Conservation (phyloP, 2,797 vertebrate genomes). For the Gambelia wislizenii region DNA sequence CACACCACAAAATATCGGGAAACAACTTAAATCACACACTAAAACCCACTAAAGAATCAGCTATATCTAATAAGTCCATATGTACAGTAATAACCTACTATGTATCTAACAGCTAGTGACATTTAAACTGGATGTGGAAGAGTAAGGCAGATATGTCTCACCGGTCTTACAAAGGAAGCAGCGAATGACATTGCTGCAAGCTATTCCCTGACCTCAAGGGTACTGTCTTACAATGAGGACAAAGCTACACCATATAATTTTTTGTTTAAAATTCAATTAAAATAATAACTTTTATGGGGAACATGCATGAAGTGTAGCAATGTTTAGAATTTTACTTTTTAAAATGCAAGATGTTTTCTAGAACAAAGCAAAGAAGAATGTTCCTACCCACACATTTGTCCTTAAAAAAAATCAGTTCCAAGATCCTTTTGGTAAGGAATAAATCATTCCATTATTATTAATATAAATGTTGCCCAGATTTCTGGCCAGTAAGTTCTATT, state of each 20-base stretch:
- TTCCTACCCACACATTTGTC: neutral
- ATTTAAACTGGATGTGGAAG: neutral
- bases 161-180: neutral
- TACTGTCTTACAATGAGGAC: neutral
- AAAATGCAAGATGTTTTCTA: neutral
- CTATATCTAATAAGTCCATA: neutral
- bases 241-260: neutral
- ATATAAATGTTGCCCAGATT: constrained; percentile 33
- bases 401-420: constrained; percentile 44
- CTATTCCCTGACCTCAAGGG: neutral
- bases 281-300: neutral
- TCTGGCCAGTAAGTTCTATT: neutral
- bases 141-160: neutral
- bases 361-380: neutral
- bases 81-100: neutral
- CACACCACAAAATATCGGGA: neutral
- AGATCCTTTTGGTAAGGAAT: constrained; percentile 43
- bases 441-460: constrained; percentile 20
- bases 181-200: neutral
- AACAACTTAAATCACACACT: neutral
- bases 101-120: neutral
- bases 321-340: neutral
- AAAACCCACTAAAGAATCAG: neutral
- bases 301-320: neutral
- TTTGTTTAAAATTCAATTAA: neutral